phyloP scores from a whole-genome alignment of 2,113 vertebrate species.

The Felis chaus region DNA sequence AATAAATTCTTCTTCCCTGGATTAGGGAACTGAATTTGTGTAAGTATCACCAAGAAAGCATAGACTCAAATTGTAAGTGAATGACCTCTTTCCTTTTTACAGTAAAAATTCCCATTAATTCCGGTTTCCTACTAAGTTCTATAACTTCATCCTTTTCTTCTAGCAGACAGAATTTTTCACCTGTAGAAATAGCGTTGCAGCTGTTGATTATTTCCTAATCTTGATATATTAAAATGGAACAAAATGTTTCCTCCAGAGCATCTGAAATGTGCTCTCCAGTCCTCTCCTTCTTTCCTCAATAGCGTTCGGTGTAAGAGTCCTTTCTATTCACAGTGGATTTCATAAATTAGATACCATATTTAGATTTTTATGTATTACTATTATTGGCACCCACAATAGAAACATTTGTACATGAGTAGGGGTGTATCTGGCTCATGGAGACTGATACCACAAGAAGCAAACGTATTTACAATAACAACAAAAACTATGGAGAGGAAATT shows the following conservation, averaged over 20 bases:
- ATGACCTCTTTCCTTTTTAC: neutral
- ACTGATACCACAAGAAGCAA: neutral
- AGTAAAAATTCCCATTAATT: constrained; percentile 3
- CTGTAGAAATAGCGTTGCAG: constrained; percentile 41
- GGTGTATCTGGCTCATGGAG: neutral
- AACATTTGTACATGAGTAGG: neutral
- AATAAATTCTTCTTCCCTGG: neutral
- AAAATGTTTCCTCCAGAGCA: constrained; percentile 29
- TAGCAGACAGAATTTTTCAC: constrained; percentile 26
- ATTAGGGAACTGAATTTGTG: neutral
- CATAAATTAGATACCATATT: constrained; percentile 23
- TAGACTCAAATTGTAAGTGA: neutral
- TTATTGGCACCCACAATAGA: neutral
- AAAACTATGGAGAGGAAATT: neutral
- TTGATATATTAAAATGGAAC: constrained; percentile 55
- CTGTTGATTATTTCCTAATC: constrained; percentile 56
- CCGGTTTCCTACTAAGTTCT: constrained; percentile 48
- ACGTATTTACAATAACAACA: neutral
- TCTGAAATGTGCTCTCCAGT: constrained; percentile 18
- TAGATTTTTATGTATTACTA: neutral
- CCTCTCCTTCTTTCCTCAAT: neutral
- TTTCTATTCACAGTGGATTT: constrained; percentile 42
- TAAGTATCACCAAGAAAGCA: neutral
- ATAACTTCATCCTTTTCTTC: constrained; percentile 24
- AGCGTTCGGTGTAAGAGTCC: neutral